Evolutionary conservation across 1,140 invertebrate genomes (phyloP).

Genomic region (Bombyx mori): ASM3026992v2 NC_085108.1:3522501-3523000

Average conservation of each 20-base stretch:
- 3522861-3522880: constrained; percentile 55
- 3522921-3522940: constrained; percentile 63
- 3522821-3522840: constrained; percentile 32
- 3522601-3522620: constrained; percentile 52
- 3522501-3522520: constrained; percentile 65
- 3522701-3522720: constrained; percentile 35
- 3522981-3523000: constrained; percentile 75
- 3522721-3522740: constrained; percentile 12
- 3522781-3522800: constrained; percentile 40
- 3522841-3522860: constrained; percentile 51
- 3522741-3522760: constrained; percentile 17
- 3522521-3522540: constrained; percentile 75
- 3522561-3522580: constrained; percentile 48
- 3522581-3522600: constrained; percentile 35
- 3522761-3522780: constrained; percentile 26
- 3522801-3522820: constrained; percentile 35
- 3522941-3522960: constrained; percentile 41
- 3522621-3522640: constrained; percentile 43
- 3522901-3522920: constrained; percentile 52
- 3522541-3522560: constrained; percentile 75
- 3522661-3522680: constrained; percentile 62
- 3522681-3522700: constrained; percentile 57
- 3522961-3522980: constrained; percentile 48
- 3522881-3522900: constrained; percentile 52
- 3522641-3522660: constrained; percentile 53